phyloP scores from a whole-genome alignment of 2,797 vertebrate species.

The Sphenodon punctatus region DNA sequence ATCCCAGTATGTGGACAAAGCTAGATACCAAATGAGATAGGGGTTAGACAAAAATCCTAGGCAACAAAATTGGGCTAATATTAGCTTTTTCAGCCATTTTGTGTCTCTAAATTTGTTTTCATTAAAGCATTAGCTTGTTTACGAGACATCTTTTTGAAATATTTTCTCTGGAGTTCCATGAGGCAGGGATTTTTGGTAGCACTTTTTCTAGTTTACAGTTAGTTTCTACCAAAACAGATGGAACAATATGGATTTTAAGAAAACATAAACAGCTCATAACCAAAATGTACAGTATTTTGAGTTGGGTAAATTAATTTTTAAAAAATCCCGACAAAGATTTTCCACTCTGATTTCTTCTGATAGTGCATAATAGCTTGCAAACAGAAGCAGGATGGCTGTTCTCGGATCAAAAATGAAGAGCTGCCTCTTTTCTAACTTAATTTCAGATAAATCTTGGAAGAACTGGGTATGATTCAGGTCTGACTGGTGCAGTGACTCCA shows the following conservation, averaged over 20 bases:
- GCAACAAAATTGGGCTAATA: neutral
- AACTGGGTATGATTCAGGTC: neutral
- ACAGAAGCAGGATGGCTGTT: neutral
- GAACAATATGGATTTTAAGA: neutral
- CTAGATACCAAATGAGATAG: rapidly evolving
- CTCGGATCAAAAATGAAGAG: constrained; percentile 38
- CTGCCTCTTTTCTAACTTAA: constrained; percentile 53
- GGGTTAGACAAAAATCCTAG: neutral
- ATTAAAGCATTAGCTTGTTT: neutral
- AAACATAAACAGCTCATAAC: neutral
- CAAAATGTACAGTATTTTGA: neutral
- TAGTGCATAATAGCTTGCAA: neutral
- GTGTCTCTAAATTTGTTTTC: neutral
- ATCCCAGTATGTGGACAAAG: neutral
- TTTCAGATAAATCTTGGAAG: constrained; percentile 43
- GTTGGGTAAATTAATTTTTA: constrained; percentile 19
- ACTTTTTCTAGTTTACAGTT: constrained; percentile 15
- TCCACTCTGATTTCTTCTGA: constrained; percentile 31
- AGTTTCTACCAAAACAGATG: neutral
- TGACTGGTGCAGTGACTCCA: neutral
- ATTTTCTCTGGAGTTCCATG: neutral
- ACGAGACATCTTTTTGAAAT: constrained; percentile 8
- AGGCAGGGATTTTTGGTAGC: neutral
- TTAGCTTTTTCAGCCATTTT: neutral
- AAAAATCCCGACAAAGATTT: neutral